phyloP scores from a whole-genome alignment of 30 jellyfish, hydroid and myxozoan genomes.

The Turritopsis dohrnii region DNA sequence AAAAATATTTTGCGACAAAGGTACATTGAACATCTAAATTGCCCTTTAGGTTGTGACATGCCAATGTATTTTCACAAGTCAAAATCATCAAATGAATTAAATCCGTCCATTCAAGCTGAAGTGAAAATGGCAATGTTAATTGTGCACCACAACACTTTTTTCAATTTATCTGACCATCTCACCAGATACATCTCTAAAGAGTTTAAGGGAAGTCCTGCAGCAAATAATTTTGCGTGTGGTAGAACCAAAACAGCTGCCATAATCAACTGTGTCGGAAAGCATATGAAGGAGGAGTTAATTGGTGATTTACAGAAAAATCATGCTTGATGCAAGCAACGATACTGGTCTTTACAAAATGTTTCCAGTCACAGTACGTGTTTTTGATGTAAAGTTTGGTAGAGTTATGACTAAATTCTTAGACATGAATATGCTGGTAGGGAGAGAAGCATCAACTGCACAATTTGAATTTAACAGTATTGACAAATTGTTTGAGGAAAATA shows the following conservation, averaged over 20 bases:
- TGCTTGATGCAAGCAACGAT: constrained; percentile 19
- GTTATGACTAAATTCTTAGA: too few species aligned
- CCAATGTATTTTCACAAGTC: too few species aligned
- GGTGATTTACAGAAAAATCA: constrained; percentile 20
- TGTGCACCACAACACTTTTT: constrained; percentile 44
- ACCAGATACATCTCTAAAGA: constrained; percentile 8
- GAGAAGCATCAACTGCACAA: constrained; percentile 12
- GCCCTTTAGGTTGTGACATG: too few species aligned
- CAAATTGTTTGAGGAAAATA: background rate
- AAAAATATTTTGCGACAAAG: too few species aligned
- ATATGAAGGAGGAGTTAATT: background rate
- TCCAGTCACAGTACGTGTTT: too few species aligned
- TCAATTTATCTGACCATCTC: constrained; percentile 11
- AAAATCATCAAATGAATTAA: constrained; percentile 27
- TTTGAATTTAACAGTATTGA: constrained; percentile 1
- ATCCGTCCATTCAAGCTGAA: constrained; percentile 35
- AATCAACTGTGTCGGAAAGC: constrained; percentile 18
- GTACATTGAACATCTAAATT: too few species aligned
- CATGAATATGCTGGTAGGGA: too few species aligned
- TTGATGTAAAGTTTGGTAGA: too few species aligned
- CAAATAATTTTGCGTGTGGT: background rate
- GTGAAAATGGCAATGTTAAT: constrained; percentile 32
- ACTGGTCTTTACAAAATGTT: too few species aligned
- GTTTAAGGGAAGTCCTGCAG: constrained; percentile 7
- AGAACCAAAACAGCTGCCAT: constrained; percentile 39